A percentile compares a stretch with the other conserved stretches of the same genome.
Conservation (phyloP, 1,140 invertebrate genomes). For the Drosophila tropicalis region DNA sequence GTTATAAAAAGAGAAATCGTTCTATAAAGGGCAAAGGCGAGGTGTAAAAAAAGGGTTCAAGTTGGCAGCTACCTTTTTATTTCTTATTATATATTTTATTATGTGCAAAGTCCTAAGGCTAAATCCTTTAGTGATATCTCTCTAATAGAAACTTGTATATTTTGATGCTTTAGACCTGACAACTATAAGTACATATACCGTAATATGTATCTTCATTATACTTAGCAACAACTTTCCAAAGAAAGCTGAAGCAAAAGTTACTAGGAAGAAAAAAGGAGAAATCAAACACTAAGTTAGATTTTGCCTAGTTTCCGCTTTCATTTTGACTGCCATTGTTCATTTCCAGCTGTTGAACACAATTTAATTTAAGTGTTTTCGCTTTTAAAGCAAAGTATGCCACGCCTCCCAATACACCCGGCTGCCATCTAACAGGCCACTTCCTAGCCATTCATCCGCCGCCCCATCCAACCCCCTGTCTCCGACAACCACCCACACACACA, state of each 20-base stretch:
- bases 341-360: conserved; percentile 75
- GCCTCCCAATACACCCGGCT: conserved; percentile 7
- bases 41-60: too few species aligned
- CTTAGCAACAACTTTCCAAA: neutral
- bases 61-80: too few species aligned
- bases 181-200: too few species aligned
- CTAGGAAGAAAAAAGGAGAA: neutral
- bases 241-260: neutral
- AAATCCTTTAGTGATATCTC: too few species aligned
- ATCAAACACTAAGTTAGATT: neutral
- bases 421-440: conserved; percentile 38
- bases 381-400: conserved; percentile 36
- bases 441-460: neutral
- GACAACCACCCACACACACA: conserved; percentile 21
- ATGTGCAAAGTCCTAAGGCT: too few species aligned
- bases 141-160: too few species aligned
- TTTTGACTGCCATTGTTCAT: conserved; percentile 41
- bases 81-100: too few species aligned
- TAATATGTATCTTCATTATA: too few species aligned
- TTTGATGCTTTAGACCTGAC: too few species aligned
- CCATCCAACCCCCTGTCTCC: too few species aligned
- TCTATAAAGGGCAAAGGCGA: too few species aligned
- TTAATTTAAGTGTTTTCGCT: conserved; percentile 70
- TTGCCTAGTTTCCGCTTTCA: neutral
- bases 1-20: too few species aligned